Conservation (phyloP, 2,888 invertebrate genomes). For the Eupithecia centaureata region DNA sequence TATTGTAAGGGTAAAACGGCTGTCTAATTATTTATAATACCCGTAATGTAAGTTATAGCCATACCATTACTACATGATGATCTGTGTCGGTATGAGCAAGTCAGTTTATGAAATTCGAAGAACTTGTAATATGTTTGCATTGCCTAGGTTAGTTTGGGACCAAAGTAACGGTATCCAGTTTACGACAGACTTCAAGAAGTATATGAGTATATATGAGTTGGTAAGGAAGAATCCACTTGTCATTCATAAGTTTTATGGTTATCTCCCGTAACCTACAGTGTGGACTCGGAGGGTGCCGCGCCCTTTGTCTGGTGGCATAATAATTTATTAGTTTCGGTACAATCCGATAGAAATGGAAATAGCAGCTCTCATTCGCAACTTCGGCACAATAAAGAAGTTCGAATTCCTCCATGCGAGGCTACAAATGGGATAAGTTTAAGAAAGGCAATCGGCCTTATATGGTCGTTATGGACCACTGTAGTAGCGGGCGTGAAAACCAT, state of each 20-base stretch:
- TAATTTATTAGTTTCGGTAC: constrained; percentile 67
- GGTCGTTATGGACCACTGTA: constrained; percentile 79
- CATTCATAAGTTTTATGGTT: constrained; percentile 60
- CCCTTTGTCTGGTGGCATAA: constrained; percentile 48
- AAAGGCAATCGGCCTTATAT: constrained; percentile 83
- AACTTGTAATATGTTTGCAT: not conserved
- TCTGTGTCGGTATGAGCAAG: constrained; percentile 36
- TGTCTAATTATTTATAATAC: constrained; percentile 53
- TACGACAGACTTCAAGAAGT: constrained; percentile 40
- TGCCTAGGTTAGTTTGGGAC: not conserved
- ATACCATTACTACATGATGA: constrained; percentile 4
- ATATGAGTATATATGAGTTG: constrained; percentile 52
- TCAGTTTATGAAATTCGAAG: constrained; percentile 17
- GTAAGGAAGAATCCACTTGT: constrained; percentile 57
- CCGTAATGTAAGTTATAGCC: constrained; percentile 41
- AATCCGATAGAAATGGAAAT: constrained; percentile 78
- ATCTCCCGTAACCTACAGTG: constrained; percentile 28
- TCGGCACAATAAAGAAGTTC: constrained; percentile 79
- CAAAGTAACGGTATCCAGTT: constrained; percentile 18
- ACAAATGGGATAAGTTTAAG: constrained; percentile 82
- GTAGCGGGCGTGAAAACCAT: constrained; percentile 75
- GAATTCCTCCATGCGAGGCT: constrained; percentile 71
- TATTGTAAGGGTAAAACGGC: constrained; percentile 57
- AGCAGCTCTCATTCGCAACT: constrained; percentile 72
- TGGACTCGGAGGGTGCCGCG: not conserved